Evolutionary conservation across 2,888 invertebrate species (phyloP), one percentile per base, ranked within the genome.

Genomic region (Harpalus rubripes): DNA sequence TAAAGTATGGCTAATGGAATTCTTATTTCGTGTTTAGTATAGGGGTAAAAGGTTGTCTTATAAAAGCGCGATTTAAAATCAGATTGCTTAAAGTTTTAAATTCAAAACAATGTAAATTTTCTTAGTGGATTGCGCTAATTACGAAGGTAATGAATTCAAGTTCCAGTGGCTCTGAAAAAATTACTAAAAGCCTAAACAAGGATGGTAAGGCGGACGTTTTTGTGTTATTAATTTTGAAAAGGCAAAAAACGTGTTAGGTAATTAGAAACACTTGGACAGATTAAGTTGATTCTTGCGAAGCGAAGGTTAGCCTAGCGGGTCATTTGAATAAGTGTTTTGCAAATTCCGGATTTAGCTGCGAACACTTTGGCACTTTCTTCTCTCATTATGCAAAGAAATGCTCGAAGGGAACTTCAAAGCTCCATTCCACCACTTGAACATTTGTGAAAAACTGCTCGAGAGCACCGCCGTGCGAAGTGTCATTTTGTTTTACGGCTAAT

Each of bases 311-410:
- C 86, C 44, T 52, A 52, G 44, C 85, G 85, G 87, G 87, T 88
- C 88, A 88, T 89, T 89, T 89, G 88, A 89, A 89, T 90, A 89
- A 90, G 89, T 89, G 89, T 89, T 89, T 88, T 87, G 89, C 89
- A 89, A 89, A 89, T 89, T 89, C 68, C 56, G 65, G 81, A 81
- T 83, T 83, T 74, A 83, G 76, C 76, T 61, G 76, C 72, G 74
- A 74, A 76, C 74, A 74, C 76, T 83, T 83, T 83, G 61, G 76
- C 74, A 83, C 83, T 83, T 74, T 83, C 76, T 76, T 76, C 76
- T 76, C 83, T 83, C 74, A 76, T 83, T 83, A 83, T 83, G 72
- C 83, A 83, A 83, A 83, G 83, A 74, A 83, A 44, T 83, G 44
- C 83, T 83, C 83, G 83, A 76, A 81, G 68, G 65, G 39, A 81